phyloP scores from a whole-genome alignment of 2,888 invertebrate genomes.

The Megaustenia siamemsis region DNA sequence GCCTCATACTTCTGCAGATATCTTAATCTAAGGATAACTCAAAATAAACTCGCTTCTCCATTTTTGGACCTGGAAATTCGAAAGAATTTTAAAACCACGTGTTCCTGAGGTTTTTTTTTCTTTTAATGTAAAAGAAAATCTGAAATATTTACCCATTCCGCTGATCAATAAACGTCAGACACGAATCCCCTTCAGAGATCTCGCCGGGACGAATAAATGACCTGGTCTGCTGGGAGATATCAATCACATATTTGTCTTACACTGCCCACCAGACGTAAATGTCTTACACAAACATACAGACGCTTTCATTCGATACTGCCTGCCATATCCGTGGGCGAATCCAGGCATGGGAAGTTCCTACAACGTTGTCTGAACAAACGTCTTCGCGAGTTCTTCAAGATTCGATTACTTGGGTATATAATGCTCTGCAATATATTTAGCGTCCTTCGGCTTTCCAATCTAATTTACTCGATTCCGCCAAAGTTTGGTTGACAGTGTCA shows the following conservation, averaged over 20 bases:
- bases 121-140: no score
- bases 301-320: not conserved
- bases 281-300: not conserved
- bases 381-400: not conserved
- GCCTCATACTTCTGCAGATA: no score
- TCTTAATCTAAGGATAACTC: no score
- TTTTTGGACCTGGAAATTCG: no score
- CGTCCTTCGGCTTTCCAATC: not conserved
- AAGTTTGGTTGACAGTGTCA: not conserved
- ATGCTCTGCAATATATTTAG: slow-evolving; percentile 4
- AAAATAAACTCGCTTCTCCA: no score
- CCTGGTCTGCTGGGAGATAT: not conserved
- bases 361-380: not conserved
- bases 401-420: not conserved
- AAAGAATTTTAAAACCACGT: no score
- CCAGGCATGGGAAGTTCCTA: not conserved
- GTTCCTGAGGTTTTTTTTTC: no score
- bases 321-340: not conserved
- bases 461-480: not conserved
- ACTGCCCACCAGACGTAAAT: not conserved
- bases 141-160: no score
- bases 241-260: slow-evolving; percentile 19
- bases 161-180: not conserved
- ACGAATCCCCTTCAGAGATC: not conserved
- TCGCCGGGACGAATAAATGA: not conserved